Evolutionary conservation across 2,888 invertebrate genomes (phyloP).

Genomic region (Campoplex capitator): DNA sequence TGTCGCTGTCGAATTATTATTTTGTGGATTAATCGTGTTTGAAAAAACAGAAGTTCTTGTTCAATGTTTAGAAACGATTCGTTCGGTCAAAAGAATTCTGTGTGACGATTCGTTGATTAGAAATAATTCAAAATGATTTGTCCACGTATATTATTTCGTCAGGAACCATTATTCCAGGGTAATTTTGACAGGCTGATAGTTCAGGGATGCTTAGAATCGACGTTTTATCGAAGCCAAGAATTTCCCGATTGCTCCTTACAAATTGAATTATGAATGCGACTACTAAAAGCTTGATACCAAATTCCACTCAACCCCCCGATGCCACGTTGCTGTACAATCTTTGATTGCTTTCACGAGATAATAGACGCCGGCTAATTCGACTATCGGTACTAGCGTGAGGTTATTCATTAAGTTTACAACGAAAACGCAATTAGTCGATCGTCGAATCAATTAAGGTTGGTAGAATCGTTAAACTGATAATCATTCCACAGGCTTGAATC

Average conservation of each 20-base stretch:
- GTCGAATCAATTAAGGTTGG: slow-evolving; percentile 61
- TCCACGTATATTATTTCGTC: background rate
- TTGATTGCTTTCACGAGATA: slow-evolving; percentile 27
- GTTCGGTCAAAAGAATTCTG: background rate
- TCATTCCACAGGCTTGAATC: slow-evolving; percentile 30
- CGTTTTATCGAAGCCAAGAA: background rate
- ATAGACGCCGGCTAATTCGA: slow-evolving; percentile 54
- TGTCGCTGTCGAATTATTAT: too few relatives aligned
- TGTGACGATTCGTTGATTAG: background rate
- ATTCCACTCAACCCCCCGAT: background rate
- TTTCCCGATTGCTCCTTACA: slow-evolving; percentile 13
- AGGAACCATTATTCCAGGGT: background rate
- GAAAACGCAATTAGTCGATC: slow-evolving; percentile 56
- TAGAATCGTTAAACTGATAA: slow-evolving; percentile 50
- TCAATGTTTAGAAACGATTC: too few relatives aligned
- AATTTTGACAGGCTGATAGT: background rate
- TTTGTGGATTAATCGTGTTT: background rate
- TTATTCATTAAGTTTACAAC: slow-evolving; percentile 51
- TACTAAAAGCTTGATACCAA: slow-evolving; percentile 16
- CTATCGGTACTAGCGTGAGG: slow-evolving; percentile 34
- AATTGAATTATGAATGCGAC: slow-evolving; percentile 10
- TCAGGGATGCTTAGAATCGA: background rate
- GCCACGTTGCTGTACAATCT: slow-evolving; percentile 2
- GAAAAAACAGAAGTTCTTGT: too few relatives aligned
- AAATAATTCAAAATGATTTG: background rate